Percentiles rank a stretch among this genome's conserved stretches.
Conservation (phyloP, 35 echinoderm and acorn worm species). For the Acanthaster planci region DNA sequence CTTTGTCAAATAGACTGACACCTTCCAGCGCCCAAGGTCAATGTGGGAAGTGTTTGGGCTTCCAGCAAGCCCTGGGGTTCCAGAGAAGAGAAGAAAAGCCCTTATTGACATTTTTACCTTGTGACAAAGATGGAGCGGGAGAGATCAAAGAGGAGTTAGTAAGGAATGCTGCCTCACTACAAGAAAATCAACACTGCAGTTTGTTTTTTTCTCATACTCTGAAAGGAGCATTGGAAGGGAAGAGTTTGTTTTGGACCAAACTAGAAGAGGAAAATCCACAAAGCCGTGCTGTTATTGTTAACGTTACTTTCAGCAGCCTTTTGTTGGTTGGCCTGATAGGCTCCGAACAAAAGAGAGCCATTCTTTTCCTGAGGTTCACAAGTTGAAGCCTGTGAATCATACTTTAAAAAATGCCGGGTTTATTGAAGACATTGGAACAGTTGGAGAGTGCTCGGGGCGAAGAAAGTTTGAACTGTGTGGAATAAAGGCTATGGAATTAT, state of each 20-base stretch:
- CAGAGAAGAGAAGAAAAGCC: neutral
- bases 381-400: neutral
- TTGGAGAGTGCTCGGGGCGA: neutral
- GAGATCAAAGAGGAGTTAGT: slow-evolving; percentile 9
- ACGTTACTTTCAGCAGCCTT: slow-evolving; percentile 6
- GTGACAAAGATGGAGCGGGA: slow-evolving; percentile 26
- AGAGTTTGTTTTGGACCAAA: slow-evolving; percentile 20
- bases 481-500: neutral
- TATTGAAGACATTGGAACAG: neutral
- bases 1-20: slow-evolving; percentile 11
- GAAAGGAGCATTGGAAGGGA: neutral
- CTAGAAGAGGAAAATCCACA: neutral
- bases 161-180: neutral
- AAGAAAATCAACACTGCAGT: slow-evolving; percentile 18
- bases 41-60: neutral
- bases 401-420: neutral
- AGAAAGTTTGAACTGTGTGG: neutral
- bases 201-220: neutral
- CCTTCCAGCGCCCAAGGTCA: slow-evolving; percentile 8
- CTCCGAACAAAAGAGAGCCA: neutral
- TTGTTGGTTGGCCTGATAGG: neutral
- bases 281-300: neutral
- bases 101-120: slow-evolving; percentile 1
- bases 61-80: neutral
- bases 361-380: neutral